phyloP scores from a whole-genome alignment of 2,113 vertebrate genomes.

The Calypte anna region DNA sequence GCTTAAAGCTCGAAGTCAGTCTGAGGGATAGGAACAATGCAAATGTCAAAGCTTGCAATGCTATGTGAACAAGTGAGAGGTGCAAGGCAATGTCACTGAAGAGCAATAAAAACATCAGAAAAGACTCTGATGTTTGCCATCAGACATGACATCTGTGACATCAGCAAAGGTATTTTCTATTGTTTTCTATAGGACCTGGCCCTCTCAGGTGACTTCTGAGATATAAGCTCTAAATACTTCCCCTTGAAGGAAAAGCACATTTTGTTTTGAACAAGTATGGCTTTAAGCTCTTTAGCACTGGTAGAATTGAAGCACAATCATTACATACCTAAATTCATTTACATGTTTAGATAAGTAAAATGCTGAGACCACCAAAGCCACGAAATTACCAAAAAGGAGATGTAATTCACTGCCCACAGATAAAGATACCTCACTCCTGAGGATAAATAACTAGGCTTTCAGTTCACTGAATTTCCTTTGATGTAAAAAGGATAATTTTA shows the following conservation, averaged over 20 bases:
- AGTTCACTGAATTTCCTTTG: neutral
- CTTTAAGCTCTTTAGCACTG: neutral
- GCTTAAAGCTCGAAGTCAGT: neutral
- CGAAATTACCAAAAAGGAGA: constrained; percentile 13
- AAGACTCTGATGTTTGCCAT: neutral
- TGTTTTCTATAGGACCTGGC: neutral
- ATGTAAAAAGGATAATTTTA: constrained; percentile 44
- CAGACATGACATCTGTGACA: no score
- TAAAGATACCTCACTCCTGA: neutral
- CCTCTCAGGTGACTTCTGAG: neutral
- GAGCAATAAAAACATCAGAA: neutral
- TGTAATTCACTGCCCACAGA: constrained; percentile 17
- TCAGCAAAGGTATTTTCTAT: neutral
- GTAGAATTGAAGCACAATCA: neutral
- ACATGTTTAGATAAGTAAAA: constrained; percentile 11
- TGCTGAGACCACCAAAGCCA: constrained; percentile 11
- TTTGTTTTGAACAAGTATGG: neutral
- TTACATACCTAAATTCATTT: neutral
- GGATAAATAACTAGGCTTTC: neutral
- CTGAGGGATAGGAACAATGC: neutral
- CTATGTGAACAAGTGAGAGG: neutral
- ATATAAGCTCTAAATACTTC: neutral
- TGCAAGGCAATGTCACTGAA: no score
- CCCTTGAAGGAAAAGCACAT: neutral
- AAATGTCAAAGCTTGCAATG: neutral